Conservation (phyloP, 1,140 invertebrate genomes). For the Drosophila orosa region DNA sequence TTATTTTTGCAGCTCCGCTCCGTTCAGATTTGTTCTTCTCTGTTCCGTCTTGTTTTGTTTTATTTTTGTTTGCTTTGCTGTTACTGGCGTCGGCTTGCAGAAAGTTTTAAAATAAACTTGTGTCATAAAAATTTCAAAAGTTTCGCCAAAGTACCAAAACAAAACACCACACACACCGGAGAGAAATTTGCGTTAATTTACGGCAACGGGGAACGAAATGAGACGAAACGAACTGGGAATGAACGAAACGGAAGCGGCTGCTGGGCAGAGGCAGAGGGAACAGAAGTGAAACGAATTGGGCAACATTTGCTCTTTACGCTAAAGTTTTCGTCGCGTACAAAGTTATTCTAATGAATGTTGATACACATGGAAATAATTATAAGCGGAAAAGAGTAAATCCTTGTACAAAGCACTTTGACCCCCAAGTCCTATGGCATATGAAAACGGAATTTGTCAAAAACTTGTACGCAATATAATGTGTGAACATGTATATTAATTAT, state of each 20-base stretch:
- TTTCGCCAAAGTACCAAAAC: conserved; percentile 50
- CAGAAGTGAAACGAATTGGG: conserved; percentile 13
- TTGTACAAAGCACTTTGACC: conserved; percentile 2
- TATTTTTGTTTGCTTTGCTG: conserved; percentile 27
- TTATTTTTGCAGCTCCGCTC: conserved; percentile 28
- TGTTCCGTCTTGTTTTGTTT: conserved; percentile 3
- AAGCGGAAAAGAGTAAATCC: neutral
- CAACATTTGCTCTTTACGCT: conserved; percentile 42
- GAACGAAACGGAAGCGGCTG: conserved; percentile 17
- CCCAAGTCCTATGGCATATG: neutral
- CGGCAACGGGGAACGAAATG: conserved; percentile 30
- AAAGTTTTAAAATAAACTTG: conserved; percentile 81
- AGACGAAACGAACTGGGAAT: conserved; percentile 31
- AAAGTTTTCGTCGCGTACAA: conserved; percentile 18
- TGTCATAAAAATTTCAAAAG: conserved; percentile 78
- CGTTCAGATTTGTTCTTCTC: neutral
- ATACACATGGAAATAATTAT: conserved; percentile 41
- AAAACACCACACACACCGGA: conserved; percentile 6
- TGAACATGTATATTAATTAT: conserved; percentile 1
- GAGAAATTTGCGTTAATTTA: conserved; percentile 45
- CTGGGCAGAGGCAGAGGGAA: neutral
- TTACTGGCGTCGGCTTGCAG: conserved; percentile 54
- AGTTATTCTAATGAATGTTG: conserved; percentile 33
- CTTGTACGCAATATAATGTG: neutral
- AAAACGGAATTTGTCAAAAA: conserved; percentile 1